A percentile compares a stretch with the other conserved stretches of the same genome.
These are phyloP conservation scores for Dynastes hyllus DNA, from an alignment of 2,888 invertebrate genomes.

Conservation along the genomic window DNA sequence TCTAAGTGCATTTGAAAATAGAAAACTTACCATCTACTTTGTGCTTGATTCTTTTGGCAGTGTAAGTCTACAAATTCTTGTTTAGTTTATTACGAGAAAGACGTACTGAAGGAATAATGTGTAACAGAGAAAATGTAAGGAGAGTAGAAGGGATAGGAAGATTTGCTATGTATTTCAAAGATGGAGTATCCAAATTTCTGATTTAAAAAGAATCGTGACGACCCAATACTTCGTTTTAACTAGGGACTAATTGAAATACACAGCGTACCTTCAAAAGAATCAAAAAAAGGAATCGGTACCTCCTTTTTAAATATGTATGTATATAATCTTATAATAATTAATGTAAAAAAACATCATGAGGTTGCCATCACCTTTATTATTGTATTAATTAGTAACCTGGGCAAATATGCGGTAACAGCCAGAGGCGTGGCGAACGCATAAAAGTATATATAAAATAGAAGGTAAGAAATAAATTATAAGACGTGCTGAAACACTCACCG, in stretches of 20 bases:
- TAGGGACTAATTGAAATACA: too few relatives aligned
- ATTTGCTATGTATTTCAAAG: not conserved
- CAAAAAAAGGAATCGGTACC: not conserved
- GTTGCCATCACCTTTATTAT: constrained; percentile 24
- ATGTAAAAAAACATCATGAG: constrained; percentile 38
- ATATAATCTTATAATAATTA: constrained; percentile 39
- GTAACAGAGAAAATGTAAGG: not conserved
- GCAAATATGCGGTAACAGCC: too few relatives aligned
- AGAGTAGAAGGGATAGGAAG: not conserved
- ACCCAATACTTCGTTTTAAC: too few relatives aligned
- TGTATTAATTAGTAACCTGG: too few relatives aligned
- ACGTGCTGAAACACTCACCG: too few relatives aligned
- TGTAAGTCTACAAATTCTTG: constrained; percentile 38
- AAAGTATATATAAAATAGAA: too few relatives aligned
- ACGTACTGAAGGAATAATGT: not conserved
- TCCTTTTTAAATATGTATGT: constrained; percentile 54
- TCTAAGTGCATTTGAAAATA: too few relatives aligned
- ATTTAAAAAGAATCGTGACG: too few relatives aligned
- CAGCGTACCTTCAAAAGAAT: not conserved
- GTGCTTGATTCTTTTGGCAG: constrained; percentile 60
- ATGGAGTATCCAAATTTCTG: too few relatives aligned
- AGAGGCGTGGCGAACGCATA: too few relatives aligned
- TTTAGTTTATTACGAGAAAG: not conserved
- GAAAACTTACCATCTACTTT: constrained; percentile 60
- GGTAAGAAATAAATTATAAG: too few relatives aligned